A percentile compares a stretch with the other conserved stretches of the same genome.
Conservation (phyloP, 2,888 invertebrate genomes). For the Trissolcus brochymenae region DNA sequence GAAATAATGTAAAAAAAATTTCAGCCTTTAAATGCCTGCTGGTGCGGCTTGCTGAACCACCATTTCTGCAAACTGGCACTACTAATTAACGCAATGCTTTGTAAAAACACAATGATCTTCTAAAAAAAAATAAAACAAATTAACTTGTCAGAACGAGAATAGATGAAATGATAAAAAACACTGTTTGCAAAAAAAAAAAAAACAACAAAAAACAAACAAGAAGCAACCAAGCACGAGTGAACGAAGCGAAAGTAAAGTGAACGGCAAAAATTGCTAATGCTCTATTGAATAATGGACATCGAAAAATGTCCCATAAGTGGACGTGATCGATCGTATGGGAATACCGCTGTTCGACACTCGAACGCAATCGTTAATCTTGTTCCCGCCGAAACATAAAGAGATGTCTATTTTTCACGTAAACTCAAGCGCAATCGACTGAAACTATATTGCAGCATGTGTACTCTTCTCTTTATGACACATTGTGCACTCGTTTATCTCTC, state of each 20-base stretch:
- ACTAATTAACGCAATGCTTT: constrained; percentile 50
- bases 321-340: constrained; percentile 49
- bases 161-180: constrained; percentile 5
- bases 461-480: constrained; percentile 63
- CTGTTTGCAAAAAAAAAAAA: constrained; percentile 1
- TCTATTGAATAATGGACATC: constrained; percentile 57
- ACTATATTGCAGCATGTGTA: constrained; percentile 63
- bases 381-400: constrained; percentile 49
- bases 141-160: constrained; percentile 17
- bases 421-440: constrained; percentile 55
- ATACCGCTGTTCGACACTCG: constrained; percentile 47
- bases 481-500: constrained; percentile 68
- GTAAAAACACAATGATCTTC: constrained; percentile 38
- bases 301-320: constrained; percentile 49
- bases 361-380: constrained; percentile 48
- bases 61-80: constrained; percentile 35
- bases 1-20: neutral
- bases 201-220: no score
- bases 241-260: constrained; percentile 17
- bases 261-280: constrained; percentile 43
- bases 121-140: constrained; percentile 15
- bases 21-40: neutral
- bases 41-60: constrained; percentile 22
- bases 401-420: constrained; percentile 59
- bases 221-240: constrained; percentile 5